A percentile compares a stretch with the other conserved stretches of the same genome.
phyloP scores from a whole-genome alignment of 2,888 invertebrate genomes.

The Drosophila fulvimacula region DNA sequence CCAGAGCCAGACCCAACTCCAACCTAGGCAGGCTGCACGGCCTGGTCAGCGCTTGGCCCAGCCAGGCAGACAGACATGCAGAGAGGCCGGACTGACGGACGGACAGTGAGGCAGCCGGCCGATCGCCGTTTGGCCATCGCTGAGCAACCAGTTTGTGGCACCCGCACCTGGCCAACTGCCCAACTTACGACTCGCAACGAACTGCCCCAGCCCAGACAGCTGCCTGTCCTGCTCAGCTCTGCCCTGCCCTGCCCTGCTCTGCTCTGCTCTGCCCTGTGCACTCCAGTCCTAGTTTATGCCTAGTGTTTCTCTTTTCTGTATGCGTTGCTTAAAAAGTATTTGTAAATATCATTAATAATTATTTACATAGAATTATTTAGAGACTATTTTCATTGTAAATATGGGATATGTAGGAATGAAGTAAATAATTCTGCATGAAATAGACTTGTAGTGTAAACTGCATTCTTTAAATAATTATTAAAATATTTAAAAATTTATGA shows the following conservation, averaged over 20 bases:
- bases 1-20: slow-evolving; percentile 31
- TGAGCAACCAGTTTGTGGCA: slow-evolving; percentile 76
- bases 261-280: slow-evolving; percentile 6
- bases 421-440: neutral
- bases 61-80: slow-evolving; percentile 26
- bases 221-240: slow-evolving; percentile 37
- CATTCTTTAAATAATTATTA: no score
- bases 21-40: slow-evolving; percentile 36
- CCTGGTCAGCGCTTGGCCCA: slow-evolving; percentile 14
- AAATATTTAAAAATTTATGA: no score
- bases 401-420: neutral
- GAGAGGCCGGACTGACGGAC: slow-evolving; percentile 17
- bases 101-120: slow-evolving; percentile 18
- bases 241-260: slow-evolving; percentile 15
- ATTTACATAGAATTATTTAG: neutral
- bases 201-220: slow-evolving; percentile 56
- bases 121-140: slow-evolving; percentile 68
- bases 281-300: slow-evolving; percentile 16
- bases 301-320: neutral
- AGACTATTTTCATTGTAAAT: neutral
- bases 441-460: neutral
- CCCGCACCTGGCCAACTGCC: slow-evolving; percentile 83
- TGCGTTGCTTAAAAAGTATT: slow-evolving; percentile 8
- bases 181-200: slow-evolving; percentile 66
- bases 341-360: neutral